phyloP scores from a whole-genome alignment of 2,113 vertebrate genomes.

The Eptesicus fuscus region DNA sequence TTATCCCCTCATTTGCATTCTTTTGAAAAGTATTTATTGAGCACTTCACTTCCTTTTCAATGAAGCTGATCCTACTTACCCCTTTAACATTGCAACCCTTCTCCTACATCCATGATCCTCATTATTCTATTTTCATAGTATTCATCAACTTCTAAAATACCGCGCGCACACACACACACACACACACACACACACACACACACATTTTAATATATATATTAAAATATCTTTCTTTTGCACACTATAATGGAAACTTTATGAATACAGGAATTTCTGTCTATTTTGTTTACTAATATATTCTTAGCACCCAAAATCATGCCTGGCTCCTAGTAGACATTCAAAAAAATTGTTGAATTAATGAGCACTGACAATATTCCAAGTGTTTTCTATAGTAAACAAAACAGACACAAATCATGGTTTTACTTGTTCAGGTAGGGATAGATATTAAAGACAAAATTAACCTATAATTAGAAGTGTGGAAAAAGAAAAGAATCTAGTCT shows the following conservation, averaged over 20 bases:
- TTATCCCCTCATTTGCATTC: neutral
- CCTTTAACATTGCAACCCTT: neutral
- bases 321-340: neutral
- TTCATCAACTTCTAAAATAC: neutral
- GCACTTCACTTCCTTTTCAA: neutral
- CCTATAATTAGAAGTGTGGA: neutral
- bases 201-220: neutral
- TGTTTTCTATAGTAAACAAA: neutral
- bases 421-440: neutral
- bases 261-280: neutral
- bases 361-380: neutral
- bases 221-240: neutral
- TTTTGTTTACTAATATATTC: neutral
- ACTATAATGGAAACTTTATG: neutral
- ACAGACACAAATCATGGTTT: neutral
- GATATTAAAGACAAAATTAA: neutral
- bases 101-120: neutral
- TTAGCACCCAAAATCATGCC: neutral
- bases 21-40: neutral
- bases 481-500: neutral
- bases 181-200: no score
- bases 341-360: neutral
- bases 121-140: neutral
- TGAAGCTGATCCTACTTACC: neutral
- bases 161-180: neutral